Evolutionary conservation across 2,797 vertebrate species (phyloP).

Genomic region (Enteromius radiatus): DNA sequence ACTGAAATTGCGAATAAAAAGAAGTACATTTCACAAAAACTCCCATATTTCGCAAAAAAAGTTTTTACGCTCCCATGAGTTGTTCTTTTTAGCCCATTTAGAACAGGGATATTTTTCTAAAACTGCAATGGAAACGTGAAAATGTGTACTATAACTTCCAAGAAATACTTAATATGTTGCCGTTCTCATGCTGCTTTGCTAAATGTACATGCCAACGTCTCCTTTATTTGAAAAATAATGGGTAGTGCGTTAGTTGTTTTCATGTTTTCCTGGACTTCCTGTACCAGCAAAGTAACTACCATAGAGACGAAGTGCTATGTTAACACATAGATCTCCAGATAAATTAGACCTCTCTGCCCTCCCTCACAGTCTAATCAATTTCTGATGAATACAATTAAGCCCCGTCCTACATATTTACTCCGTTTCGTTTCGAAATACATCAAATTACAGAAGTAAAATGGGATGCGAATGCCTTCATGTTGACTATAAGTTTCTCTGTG

Average conservation of each 20-base stretch:
- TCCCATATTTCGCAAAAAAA: no score
- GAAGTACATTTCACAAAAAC: no score
- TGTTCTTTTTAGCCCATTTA: neutral
- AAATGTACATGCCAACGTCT: no score
- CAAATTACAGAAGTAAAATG: slow-evolving; percentile 6
- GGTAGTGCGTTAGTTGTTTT: no score
- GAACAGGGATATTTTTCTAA: no score
- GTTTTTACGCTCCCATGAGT: neutral
- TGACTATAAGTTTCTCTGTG: slow-evolving; percentile 11
- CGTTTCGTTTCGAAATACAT: neutral
- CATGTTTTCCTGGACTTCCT: neutral
- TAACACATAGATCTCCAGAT: neutral
- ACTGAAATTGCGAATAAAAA: neutral
- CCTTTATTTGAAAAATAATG: no score
- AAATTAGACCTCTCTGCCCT: neutral
- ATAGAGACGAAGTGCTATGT: neutral
- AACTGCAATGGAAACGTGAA: neutral
- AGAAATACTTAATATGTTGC: no score
- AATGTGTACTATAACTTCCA: no score
- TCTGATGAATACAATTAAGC: neutral
- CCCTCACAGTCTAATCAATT: neutral
- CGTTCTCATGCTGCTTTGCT: no score
- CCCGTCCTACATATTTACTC: neutral
- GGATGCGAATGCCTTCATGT: neutral
- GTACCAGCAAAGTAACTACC: neutral